phyloP scores from a whole-genome alignment of 2,797 vertebrate genomes.

The Gobio occitaniae region DNA sequence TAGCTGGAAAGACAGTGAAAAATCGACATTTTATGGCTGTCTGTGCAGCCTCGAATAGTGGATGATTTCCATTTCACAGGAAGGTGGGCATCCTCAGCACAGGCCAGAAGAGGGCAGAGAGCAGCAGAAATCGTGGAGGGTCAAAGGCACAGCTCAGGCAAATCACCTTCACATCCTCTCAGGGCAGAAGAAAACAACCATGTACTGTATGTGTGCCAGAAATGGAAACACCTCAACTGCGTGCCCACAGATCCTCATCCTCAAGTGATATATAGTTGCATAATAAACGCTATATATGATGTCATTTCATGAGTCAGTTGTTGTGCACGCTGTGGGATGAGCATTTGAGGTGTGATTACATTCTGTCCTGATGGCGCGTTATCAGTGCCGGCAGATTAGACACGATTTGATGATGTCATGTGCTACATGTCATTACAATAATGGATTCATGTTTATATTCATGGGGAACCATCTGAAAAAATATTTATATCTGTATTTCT shows the following conservation, averaged over 20 bases:
- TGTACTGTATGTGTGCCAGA: background rate
- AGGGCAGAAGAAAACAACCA: slow-evolving; percentile 2
- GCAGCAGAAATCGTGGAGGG: background rate
- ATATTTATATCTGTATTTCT: background rate
- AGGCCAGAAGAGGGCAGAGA: slow-evolving; percentile 22
- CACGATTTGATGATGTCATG: slow-evolving; percentile 41
- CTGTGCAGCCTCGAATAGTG: slow-evolving; percentile 64
- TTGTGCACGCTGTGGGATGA: slow-evolving; percentile 10
- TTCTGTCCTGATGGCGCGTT: slow-evolving; percentile 40
- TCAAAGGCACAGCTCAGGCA: background rate
- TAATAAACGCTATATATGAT: slow-evolving; percentile 45
- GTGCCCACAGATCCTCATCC: background rate
- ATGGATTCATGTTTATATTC: slow-evolving; percentile 33
- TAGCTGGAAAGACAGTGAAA: background rate
- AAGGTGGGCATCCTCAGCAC: slow-evolving; percentile 46
- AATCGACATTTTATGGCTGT: slow-evolving; percentile 29
- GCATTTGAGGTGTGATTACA: slow-evolving; percentile 33
- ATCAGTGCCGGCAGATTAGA: slow-evolving; percentile 28
- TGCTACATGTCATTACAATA: slow-evolving; percentile 46
- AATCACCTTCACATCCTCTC: background rate
- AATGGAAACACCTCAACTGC: background rate
- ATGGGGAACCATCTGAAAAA: slow-evolving; percentile 25
- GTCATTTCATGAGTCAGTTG: slow-evolving; percentile 30
- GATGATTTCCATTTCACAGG: slow-evolving; percentile 79
- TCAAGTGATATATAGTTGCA: background rate